These are phyloP conservation scores for Tyria jacobaeae DNA, from an alignment of 2,888 invertebrate genomes.

Conservation along the genomic window DNA sequence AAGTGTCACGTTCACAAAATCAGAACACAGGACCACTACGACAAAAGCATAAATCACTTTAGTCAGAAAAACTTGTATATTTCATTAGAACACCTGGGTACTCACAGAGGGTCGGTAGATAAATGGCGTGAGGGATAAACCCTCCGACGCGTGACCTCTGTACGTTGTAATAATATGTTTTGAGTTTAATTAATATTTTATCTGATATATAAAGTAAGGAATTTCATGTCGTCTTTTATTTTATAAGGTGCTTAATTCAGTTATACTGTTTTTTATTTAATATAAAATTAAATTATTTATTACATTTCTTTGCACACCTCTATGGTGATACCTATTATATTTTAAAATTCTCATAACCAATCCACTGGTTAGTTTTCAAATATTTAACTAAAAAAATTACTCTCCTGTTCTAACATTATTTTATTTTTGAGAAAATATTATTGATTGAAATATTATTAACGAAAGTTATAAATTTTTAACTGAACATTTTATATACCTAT, in stretches of 20 bases:
- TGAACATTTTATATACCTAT: no score
- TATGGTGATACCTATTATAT: no score
- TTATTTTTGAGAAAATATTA: no score
- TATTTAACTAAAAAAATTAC: no score
- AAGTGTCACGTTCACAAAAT: neutral
- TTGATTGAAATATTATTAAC: no score
- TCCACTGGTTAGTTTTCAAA: no score
- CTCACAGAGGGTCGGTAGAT: constrained; percentile 19
- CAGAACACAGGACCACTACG: neutral
- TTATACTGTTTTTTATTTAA: neutral
- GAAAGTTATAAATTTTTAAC: no score
- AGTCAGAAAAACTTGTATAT: constrained; percentile 15
- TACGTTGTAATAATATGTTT: constrained; percentile 22
- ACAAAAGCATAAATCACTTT: constrained; percentile 19
- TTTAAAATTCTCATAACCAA: no score
- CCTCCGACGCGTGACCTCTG: constrained; percentile 12
- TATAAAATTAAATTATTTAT: no score
- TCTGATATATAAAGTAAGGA: neutral
- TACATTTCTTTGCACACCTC: no score
- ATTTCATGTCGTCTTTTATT: neutral
- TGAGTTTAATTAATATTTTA: neutral
- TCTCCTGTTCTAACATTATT: no score
- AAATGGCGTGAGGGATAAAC: constrained; percentile 26
- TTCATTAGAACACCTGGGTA: constrained; percentile 25
- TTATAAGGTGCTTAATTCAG: neutral